Base-by-base conservation (phyloP, 2,797 vertebrate species). In the Muscicapa striata region DNA sequence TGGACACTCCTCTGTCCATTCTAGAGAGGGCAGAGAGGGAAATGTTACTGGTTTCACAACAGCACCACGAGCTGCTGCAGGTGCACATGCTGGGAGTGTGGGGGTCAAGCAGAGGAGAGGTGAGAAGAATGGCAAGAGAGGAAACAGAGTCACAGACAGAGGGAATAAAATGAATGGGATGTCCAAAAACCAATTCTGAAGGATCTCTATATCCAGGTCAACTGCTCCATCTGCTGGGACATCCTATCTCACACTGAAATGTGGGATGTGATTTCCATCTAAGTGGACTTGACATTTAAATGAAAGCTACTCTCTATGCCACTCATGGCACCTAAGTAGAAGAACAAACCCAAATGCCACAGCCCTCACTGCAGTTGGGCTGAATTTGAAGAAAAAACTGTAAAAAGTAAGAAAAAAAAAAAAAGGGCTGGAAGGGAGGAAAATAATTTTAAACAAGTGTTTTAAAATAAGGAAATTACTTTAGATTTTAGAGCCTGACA, bases 1-100 rank as follows among this genome's bases (percentile, higher is more conserved):
- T 20, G 98, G 97, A 21, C 98, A 98, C 76, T 99, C 99, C 97
- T 99, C 99, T 81, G 99, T 98, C 99, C 99, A 99, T 97, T 99
- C 99, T 99, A 97, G 82, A 98, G 94, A 89, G 92, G 93, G 87
- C 94, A 96, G 84, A 93, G 91, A 91, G 89, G 93, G 82, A 89
- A 79, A 92, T 8, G 75, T 75, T 89, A 68, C 54, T 79, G 3
- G 69, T 86, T 89, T 94, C 86, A 75, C 89, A 75, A 55, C 74
- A 89, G 75, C 80, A 54, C 80, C 15, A 36, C 0, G 27, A 82
- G 67, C 43, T 87, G 77, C 69, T 93, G 46, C 51, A 52, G 0
- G 5, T 46, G 52, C 73, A 66, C 57, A 67, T 5, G 3, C 57
- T 20, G 52, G 30, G 52, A 92, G 38, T 1, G 40, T 11, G 41